A percentile compares a stretch with the other conserved stretches of the same genome.
Evolutionary conservation across 2,113 vertebrate species (phyloP).

Genomic region (Synodontis membranacea): DNA sequence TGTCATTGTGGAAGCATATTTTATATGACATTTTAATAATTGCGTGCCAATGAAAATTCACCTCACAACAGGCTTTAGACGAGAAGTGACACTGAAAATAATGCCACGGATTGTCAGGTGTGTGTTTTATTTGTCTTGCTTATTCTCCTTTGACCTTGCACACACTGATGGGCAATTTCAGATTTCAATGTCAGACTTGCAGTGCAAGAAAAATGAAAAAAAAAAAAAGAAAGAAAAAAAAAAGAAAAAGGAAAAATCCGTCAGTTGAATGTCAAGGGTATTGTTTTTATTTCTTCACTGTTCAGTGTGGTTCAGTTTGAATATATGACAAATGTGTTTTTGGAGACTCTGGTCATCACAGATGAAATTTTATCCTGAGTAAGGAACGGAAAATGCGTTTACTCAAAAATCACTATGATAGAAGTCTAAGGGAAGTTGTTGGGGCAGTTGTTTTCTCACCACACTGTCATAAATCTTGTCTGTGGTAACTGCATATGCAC

Average conservation of each 20-base stretch:
- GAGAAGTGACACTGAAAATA: conserved; percentile 56
- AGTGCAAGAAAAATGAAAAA: conserved; percentile 37
- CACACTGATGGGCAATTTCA: conserved; percentile 55
- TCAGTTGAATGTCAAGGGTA: conserved; percentile 3
- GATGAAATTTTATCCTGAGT: not conserved
- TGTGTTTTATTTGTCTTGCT: conserved; percentile 55
- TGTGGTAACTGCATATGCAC: not conserved
- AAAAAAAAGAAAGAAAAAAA: not conserved
- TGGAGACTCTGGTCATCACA: not conserved
- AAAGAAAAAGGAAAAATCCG: not conserved
- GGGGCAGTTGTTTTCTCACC: not conserved
- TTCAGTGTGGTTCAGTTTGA: not conserved
- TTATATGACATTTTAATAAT: conserved; percentile 65
- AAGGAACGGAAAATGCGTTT: not conserved
- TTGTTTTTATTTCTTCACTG: not conserved
- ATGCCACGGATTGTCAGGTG: conserved; percentile 60
- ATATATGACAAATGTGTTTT: conserved; percentile 8
- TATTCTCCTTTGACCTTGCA: conserved; percentile 37
- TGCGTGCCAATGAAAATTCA: conserved; percentile 59
- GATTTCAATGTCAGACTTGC: conserved; percentile 36
- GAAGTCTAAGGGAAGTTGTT: not conserved
- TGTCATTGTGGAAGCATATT: conserved; percentile 55
- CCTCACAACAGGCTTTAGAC: conserved; percentile 41
- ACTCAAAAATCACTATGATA: not conserved
- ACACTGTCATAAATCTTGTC: not conserved